Conservation (phyloP, 2,888 invertebrate species). For the Polietes domitor region DNA sequence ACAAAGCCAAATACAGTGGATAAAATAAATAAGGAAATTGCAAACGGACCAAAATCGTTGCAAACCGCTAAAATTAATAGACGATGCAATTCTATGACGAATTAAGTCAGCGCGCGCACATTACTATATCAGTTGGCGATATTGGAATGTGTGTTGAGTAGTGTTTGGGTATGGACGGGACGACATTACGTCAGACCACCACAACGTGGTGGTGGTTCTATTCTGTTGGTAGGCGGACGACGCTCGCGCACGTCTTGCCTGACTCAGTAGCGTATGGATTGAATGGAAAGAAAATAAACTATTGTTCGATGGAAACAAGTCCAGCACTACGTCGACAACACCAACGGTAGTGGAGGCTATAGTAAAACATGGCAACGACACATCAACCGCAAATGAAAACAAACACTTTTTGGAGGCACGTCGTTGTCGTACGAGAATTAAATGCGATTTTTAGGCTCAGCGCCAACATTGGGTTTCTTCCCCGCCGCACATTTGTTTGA, state of each 20-base stretch:
- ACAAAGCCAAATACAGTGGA: too few relatives aligned
- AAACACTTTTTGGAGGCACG: conserved; percentile 50
- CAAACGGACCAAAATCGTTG: neutral
- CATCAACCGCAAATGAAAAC: conserved; percentile 27
- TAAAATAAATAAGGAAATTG: neutral
- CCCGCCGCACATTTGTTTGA: too few relatives aligned
- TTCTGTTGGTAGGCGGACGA: neutral
- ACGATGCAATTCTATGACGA: conserved; percentile 10
- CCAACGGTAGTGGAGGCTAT: neutral
- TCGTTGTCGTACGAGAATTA: conserved; percentile 19
- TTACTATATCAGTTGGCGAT: neutral
- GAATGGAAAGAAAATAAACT: conserved; percentile 25
- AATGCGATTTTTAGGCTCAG: conserved; percentile 40
- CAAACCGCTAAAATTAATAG: neutral
- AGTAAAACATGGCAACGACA: neutral
- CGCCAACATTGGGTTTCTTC: conserved; percentile 47
- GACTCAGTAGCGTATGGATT: neutral
- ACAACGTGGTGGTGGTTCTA: neutral
- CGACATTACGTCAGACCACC: conserved; percentile 33
- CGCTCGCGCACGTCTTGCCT: neutral
- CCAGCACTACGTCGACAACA: neutral
- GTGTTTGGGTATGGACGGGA: neutral
- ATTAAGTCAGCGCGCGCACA: neutral
- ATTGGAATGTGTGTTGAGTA: neutral
- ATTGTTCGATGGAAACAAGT: conserved; percentile 23